Percentiles rank a stretch among this genome's conserved stretches.
Conservation (phyloP, 2,888 invertebrate species). For the Dolichopus griseipennis region DNA sequence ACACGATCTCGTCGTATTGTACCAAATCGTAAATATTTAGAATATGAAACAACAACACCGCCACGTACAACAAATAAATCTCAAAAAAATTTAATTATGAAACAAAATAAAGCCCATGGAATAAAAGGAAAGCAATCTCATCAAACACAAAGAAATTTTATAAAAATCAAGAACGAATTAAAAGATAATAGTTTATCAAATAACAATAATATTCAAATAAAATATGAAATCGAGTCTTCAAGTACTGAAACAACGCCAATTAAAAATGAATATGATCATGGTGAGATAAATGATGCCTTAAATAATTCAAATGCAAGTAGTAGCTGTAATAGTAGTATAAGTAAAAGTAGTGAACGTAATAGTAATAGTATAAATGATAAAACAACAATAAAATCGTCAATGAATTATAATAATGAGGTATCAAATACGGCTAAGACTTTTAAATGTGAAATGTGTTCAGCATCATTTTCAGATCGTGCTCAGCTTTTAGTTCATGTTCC, state of each 20-base stretch:
- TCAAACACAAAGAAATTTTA: slow-evolving; percentile 13
- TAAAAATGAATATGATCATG: slow-evolving; percentile 15
- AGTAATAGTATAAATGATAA: background rate
- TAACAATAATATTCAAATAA: slow-evolving; percentile 5
- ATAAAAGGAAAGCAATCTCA: slow-evolving; percentile 16
- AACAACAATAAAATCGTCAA: slow-evolving; percentile 28
- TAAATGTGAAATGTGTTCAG: slow-evolving; percentile 76
- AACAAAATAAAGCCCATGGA: background rate
- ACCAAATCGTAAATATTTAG: slow-evolving; percentile 33
- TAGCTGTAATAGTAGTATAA: background rate
- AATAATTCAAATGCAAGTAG: background rate
- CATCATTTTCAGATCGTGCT: slow-evolving; percentile 63
- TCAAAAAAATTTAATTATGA: background rate
- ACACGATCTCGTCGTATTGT: slow-evolving; percentile 26
- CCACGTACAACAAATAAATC: slow-evolving; percentile 15
- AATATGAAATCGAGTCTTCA: slow-evolving; percentile 18
- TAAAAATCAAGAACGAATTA: slow-evolving; percentile 12
- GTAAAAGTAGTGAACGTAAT: too few species aligned
- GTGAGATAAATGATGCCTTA: background rate
- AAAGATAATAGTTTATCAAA: background rate
- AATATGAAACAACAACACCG: slow-evolving; percentile 26
- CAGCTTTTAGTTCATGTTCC: slow-evolving; percentile 70
- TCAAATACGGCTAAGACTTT: slow-evolving; percentile 35
- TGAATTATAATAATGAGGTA: slow-evolving; percentile 31
- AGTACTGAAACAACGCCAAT: slow-evolving; percentile 14